Conservation (phyloP, 64 coral and sea anemone species). For the Montipora capricornis region DNA sequence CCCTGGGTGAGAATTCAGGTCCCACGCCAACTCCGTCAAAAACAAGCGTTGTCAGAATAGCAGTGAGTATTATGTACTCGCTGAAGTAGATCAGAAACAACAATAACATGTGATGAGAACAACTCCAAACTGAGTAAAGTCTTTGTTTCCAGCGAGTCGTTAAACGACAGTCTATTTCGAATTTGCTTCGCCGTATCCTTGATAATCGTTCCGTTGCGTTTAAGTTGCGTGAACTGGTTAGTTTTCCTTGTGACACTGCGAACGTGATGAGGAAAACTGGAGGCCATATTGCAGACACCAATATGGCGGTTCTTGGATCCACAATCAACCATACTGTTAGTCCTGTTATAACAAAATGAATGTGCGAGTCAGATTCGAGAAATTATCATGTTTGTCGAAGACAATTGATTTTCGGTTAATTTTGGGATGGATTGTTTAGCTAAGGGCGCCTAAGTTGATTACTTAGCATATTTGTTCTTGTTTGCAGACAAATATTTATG, state of each 20-base stretch:
- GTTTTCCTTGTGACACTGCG: slow-evolving; percentile 39
- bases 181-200: background rate
- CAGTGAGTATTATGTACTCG: slow-evolving; percentile 66
- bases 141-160: slow-evolving; percentile 38
- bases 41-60: slow-evolving; percentile 72
- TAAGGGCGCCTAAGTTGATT: too few relatives aligned
- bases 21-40: slow-evolving; percentile 48
- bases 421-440: too few relatives aligned
- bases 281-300: slow-evolving; percentile 72
- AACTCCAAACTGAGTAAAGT: slow-evolving; percentile 50
- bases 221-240: background rate
- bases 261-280: slow-evolving; percentile 69
- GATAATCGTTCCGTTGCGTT: background rate
- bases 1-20: slow-evolving; percentile 54
- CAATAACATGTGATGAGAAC: slow-evolving; percentile 21
- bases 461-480: too few relatives aligned
- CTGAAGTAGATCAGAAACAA: slow-evolving; percentile 72
- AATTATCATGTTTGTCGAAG: background rate
- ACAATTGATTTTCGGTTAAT: too few relatives aligned
- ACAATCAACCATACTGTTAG: slow-evolving; percentile 76
- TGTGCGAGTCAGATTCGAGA: background rate
- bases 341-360: slow-evolving; percentile 24
- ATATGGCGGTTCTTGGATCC: slow-evolving; percentile 61
- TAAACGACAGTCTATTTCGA: slow-evolving; percentile 5
- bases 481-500: too few relatives aligned